phyloP scores from a whole-genome alignment of 2,113 vertebrate species.

The Takifugu flavidus region DNA sequence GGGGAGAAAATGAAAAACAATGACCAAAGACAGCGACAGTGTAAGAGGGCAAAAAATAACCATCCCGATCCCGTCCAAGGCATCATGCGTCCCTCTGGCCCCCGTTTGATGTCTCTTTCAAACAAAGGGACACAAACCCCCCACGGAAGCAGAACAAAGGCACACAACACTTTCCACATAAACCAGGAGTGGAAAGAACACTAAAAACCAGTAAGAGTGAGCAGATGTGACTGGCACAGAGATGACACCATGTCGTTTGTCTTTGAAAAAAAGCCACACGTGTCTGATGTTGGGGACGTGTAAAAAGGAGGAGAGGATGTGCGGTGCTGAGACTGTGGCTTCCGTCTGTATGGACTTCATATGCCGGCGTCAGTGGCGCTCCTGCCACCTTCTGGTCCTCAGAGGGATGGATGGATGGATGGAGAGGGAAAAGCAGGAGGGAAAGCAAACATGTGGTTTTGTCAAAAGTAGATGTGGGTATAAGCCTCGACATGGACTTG shows the following conservation, averaged over 20 bases:
- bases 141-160: slow-evolving; percentile 64
- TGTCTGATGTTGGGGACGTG: slow-evolving; percentile 59
- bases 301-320: slow-evolving; percentile 44
- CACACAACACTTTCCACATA: slow-evolving; percentile 67
- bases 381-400: slow-evolving; percentile 72
- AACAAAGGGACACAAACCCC: slow-evolving; percentile 62
- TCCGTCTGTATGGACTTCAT: slow-evolving; percentile 21
- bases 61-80: slow-evolving; percentile 55
- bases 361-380: slow-evolving; percentile 51
- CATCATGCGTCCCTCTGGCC: slow-evolving; percentile 37
- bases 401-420: slow-evolving; percentile 22
- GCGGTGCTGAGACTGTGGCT: slow-evolving; percentile 53
- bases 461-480: too few relatives aligned
- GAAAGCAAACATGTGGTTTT: not conserved
- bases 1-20: slow-evolving; percentile 3
- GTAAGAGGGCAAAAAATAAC: slow-evolving; percentile 53
- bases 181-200: slow-evolving; percentile 66
- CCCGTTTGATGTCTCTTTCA: slow-evolving; percentile 52
- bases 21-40: slow-evolving; percentile 8
- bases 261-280: slow-evolving; percentile 65
- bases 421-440: not conserved
- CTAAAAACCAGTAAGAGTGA: slow-evolving; percentile 65
- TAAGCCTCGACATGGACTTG: too few relatives aligned
- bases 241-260: slow-evolving; percentile 69
- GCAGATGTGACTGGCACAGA: slow-evolving; percentile 61